Evolutionary conservation across 2,888 invertebrate genomes (phyloP).

Genomic region (Hesperia comma): DNA sequence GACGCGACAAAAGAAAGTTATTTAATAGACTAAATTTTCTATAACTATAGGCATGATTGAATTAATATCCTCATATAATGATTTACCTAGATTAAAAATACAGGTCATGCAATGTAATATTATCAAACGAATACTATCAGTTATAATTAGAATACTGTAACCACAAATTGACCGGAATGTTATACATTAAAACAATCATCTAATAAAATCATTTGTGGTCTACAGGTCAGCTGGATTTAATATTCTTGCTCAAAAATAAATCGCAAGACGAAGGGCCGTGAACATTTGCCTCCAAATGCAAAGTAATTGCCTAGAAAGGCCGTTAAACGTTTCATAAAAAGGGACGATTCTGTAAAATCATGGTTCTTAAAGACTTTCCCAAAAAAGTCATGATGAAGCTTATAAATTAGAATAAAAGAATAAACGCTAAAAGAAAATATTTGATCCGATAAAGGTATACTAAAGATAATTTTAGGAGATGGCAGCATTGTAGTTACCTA

Average conservation of each 20-base stretch:
- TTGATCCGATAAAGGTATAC: no score
- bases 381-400: not conserved
- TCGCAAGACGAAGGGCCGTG: conserved; percentile 2
- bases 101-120: no score
- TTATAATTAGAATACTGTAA: not conserved
- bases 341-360: conserved; percentile 9
- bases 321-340: conserved; percentile 11
- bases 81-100: no score
- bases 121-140: no score
- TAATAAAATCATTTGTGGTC: conserved; percentile 25
- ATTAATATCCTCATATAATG: no score
- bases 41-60: no score
- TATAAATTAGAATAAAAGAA: not conserved
- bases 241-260: conserved; percentile 22
- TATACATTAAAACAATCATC: conserved; percentile 5
- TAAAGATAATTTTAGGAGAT: no score
- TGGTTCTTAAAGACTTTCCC: not conserved
- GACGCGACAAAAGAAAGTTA: no score
- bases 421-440: no score
- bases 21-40: no score
- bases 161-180: conserved; percentile 17
- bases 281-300: conserved; percentile 5
- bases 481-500: no score
- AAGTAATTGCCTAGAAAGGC: conserved; percentile 15
- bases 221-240: conserved; percentile 22